Evolutionary conservation across 1,140 invertebrate species (phyloP), one percentile per base, ranked within the genome.

Genomic region (Cotesia glomerata): DNA sequence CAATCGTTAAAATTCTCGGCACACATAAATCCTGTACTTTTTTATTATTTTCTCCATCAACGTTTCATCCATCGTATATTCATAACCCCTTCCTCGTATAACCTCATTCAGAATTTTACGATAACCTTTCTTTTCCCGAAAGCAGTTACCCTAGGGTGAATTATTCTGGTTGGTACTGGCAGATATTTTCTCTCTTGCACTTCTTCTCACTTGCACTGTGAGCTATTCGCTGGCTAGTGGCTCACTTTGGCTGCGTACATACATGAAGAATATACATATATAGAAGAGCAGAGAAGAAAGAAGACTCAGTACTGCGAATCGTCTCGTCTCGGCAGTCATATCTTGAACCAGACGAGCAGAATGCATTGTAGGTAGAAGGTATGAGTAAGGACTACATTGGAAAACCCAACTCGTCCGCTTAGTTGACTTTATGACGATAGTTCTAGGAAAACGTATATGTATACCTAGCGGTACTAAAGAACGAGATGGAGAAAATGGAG

Each of bases 391-490:
- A 13, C 49, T 8, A 39, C 65, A 67, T 39, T 67, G 65, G 26
- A 54, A 67, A 76, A 66, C 78, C 78, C 78, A 77, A 81, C 76
- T 77, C 76, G 74, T 80, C 73, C 81, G 81, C 80, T 79, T 77
- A 79, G 74, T 82, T 85, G 82, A 85, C 78, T 85, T 85, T 85
- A 85, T 79, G 83, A 82, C 79, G 79, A 81, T 79, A 82, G 79
- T 74, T 78, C 72, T 76, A 74, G 72, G 76, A 67, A 72, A 74
- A 77, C 71, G 69, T 80, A 81, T 78, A 70, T 76, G 63, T 71
- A 65, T 73, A 59, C 68, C n/a, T 45, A 26, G 59, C 39, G 26
- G 26, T 26, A 26, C 26, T 26, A 26, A 45, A 9, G 8, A 16
- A 14, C n/a, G 45, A 36, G 62, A 35, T 14, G 35, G 18, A 64